Conservation (phyloP, 2,797 vertebrate species). For the Podargus strigoides region DNA sequence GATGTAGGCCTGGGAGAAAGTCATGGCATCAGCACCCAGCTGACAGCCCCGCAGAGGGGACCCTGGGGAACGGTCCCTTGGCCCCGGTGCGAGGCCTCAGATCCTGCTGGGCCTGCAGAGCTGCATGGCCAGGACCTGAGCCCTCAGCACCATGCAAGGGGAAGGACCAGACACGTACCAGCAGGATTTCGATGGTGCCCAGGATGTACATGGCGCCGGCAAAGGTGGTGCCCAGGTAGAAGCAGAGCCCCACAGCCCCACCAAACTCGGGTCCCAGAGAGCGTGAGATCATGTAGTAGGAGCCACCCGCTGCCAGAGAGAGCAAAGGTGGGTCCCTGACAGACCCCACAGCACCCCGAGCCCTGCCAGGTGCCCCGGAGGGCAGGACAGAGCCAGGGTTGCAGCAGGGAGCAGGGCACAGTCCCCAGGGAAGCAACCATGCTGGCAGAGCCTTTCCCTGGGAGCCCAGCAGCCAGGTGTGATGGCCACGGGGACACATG, state of each 20-base stretch:
- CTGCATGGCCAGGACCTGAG: neutral
- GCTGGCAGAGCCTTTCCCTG: neutral
- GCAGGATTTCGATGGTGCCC: constrained; percentile 95
- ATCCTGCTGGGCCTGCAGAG: neutral
- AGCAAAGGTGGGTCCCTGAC: neutral
- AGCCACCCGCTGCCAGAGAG: constrained; percentile 86
- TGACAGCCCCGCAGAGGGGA: rapidly evolving
- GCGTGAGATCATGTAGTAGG: constrained; percentile 99
- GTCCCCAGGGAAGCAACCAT: rapidly evolving
- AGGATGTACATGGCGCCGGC: constrained; percentile 99
- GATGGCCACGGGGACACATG: neutral
- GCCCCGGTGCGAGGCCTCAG: neutral
- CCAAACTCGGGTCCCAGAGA: constrained; percentile 96
- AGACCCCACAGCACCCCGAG: neutral
- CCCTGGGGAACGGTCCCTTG: neutral
- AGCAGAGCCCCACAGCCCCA: constrained; percentile 96
- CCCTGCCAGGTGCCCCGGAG: neutral
- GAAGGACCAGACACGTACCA: constrained; percentile 79
- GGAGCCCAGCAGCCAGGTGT: neutral
- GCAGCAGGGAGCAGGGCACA: neutral
- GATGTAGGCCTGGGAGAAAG: constrained; percentile 86
- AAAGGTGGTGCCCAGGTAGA: constrained; percentile 96
- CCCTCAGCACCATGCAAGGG: rapidly evolving
- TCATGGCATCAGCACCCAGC: neutral
- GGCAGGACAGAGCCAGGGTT: neutral